Base-by-base conservation (phyloP, 2,888 invertebrate species). In the Rhagophthalmus giganteus region DNA sequence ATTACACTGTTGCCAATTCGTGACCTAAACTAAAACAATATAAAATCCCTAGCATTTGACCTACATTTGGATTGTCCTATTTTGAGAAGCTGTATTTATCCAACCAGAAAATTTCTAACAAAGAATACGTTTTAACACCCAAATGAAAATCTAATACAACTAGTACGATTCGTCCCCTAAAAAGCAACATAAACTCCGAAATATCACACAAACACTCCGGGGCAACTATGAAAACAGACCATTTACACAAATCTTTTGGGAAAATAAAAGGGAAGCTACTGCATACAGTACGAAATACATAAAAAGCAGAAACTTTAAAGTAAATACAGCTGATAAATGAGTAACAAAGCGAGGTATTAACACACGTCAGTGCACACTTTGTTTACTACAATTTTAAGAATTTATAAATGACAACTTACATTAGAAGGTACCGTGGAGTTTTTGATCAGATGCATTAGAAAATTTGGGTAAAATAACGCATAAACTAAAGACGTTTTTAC, bases 401-500 rank as follows among this genome's bases (percentile, higher is more conserved):
- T 49, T 41, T 31, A 48, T 52, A 34, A 48, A 53, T 33, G 47
- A 44, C 45, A 59, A 69, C 69, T 68, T 66, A 70, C 70, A 58
- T 65, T 58, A 54, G 59, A 60, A 52, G 58, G 57, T 50, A 54
- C 54, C 52, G 56, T 47, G 51, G 52, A 55, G 52, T 55, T 55
- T 59, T 58, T 61, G 59, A 59, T 60, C 60, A 61, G 65, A 66
- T 61, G 61, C 70, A 70, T 70, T 63, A 63, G 69, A 67, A 59
- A 65, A 59, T 60, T 64, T 62, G 57, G 58, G 59, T 55, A 68
- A 66, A 68, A 62, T 63, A 69, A 69, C 64, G 66, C 69, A 68
- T 63, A 60, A 69, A 69, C 67, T 67, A 71, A 71, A 67, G 62
- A 66, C 67, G 63, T 66, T 66, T 67, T 63, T 66, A 65, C 68